A percentile compares a stretch with the other conserved stretches of the same genome.
These are phyloP conservation scores for Mercenaria mercenaria DNA, from an alignment of 1,140 invertebrate genomes.

Conservation along the genomic window DNA sequence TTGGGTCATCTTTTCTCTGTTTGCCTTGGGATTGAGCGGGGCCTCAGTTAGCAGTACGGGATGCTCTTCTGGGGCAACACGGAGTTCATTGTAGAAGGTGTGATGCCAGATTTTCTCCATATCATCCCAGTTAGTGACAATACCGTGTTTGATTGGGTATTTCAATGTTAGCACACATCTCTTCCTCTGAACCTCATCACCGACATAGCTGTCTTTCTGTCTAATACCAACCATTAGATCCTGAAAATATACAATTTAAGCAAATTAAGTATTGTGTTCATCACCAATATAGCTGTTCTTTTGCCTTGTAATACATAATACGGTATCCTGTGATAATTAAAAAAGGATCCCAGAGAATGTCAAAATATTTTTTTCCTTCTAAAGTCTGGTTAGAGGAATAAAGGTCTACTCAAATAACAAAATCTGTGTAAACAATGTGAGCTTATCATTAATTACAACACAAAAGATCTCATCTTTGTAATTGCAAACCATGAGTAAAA, in stretches of 20 bases:
- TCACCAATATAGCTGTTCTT: too few relatives aligned
- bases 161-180: constrained; percentile 88
- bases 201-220: constrained; percentile 87
- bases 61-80: constrained; percentile 92
- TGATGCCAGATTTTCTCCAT: constrained; percentile 98
- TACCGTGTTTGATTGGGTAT: constrained; percentile 88
- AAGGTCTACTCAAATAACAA: too few relatives aligned
- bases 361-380: too few relatives aligned
- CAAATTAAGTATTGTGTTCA: too few relatives aligned
- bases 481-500: too few relatives aligned
- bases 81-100: constrained; percentile 92
- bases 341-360: too few relatives aligned
- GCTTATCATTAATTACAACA: too few relatives aligned
- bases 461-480: too few relatives aligned
- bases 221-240: constrained; percentile 82
- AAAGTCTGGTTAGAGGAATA: too few relatives aligned
- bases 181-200: constrained; percentile 90
- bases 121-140: constrained; percentile 88
- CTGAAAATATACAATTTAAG: constrained; percentile 52
- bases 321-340: too few relatives aligned
- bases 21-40: constrained; percentile 85
- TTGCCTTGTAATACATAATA: too few relatives aligned
- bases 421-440: too few relatives aligned
- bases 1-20: constrained; percentile 87
- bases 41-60: constrained; percentile 87